Percentiles rank a stretch among this genome's conserved stretches.
phyloP scores from a whole-genome alignment of 2,113 vertebrate genomes.

The Phyllostomus hastatus region DNA sequence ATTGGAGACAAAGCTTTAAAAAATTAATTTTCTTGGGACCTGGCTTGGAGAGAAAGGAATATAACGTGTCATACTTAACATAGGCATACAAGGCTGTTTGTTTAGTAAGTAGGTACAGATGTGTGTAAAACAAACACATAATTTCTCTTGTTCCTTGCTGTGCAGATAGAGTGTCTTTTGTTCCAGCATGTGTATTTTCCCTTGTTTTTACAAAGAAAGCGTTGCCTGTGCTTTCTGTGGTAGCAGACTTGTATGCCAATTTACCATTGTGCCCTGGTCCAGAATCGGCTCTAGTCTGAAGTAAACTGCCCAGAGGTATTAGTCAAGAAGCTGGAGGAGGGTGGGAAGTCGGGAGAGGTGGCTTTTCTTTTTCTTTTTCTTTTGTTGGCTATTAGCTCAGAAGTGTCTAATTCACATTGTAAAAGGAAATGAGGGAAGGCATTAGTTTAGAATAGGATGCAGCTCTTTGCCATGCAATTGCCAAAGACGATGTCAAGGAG shows the following conservation, averaged over 20 bases:
- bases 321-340: constrained; percentile 52
- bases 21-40: not conserved
- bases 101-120: constrained; percentile 39
- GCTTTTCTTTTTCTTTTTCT: not conserved
- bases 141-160: constrained; percentile 64
- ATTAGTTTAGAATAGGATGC: constrained; percentile 73
- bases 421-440: constrained; percentile 57
- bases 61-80: constrained; percentile 45
- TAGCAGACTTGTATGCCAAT: constrained; percentile 65
- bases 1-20: constrained; percentile 12
- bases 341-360: constrained; percentile 15
- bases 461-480: constrained; percentile 60
- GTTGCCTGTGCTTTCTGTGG: constrained; percentile 24
- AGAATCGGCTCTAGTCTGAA: constrained; percentile 76
- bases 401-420: constrained; percentile 73
- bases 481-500: constrained; percentile 65
- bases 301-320: constrained; percentile 78
- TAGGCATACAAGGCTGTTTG: not conserved
- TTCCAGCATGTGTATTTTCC: constrained; percentile 71
- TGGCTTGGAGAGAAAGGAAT: constrained; percentile 2
- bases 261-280: constrained; percentile 76
- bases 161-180: constrained; percentile 80
- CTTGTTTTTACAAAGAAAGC: constrained; percentile 78
- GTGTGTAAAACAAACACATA: constrained; percentile 48
- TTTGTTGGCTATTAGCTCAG: constrained; percentile 26